Conservation (phyloP, 1,140 invertebrate genomes). For the Argopecten irradians region DNA sequence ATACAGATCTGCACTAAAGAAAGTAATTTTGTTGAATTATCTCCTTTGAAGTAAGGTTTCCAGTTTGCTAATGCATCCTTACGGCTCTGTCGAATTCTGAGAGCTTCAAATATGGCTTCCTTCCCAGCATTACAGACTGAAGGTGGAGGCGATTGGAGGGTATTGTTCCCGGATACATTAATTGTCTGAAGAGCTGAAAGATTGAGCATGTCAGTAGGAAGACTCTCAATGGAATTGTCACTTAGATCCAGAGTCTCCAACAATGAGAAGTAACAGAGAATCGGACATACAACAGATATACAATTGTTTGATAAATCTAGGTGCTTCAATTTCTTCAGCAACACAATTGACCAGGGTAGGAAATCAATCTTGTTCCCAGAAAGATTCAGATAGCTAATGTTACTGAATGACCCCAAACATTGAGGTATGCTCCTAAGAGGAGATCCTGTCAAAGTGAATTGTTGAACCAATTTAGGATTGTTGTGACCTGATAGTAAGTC, state of each 20-base stretch:
- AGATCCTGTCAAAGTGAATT: background rate
- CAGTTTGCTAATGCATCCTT: background rate
- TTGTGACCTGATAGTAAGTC: background rate
- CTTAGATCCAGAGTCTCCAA: slow-evolving; percentile 24
- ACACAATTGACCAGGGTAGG: slow-evolving; percentile 31
- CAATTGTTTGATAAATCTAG: slow-evolving; percentile 28
- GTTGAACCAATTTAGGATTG: background rate
- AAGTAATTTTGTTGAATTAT: background rate
- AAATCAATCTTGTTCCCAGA: slow-evolving; percentile 38
- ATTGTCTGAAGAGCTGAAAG: slow-evolving; percentile 12
- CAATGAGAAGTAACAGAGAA: background rate
- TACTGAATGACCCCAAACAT: slow-evolving; percentile 3
- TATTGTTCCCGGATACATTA: background rate
- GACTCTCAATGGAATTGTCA: slow-evolving; percentile 25
- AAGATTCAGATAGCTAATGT: background rate
- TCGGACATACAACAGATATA: background rate
- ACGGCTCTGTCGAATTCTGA: background rate
- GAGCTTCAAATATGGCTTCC: background rate
- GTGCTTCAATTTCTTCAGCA: slow-evolving; percentile 21
- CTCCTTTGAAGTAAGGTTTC: slow-evolving; percentile 31
- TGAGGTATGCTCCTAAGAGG: background rate
- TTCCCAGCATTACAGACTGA: slow-evolving; percentile 1
- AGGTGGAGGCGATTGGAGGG: background rate
- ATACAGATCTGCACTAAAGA: slow-evolving; percentile 35
- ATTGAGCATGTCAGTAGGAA: slow-evolving; percentile 16